Evolutionary conservation across 1,140 invertebrate species (phyloP), one percentile per base, ranked within the genome.

Genomic region (Alviniconcha marisindica): DNA sequence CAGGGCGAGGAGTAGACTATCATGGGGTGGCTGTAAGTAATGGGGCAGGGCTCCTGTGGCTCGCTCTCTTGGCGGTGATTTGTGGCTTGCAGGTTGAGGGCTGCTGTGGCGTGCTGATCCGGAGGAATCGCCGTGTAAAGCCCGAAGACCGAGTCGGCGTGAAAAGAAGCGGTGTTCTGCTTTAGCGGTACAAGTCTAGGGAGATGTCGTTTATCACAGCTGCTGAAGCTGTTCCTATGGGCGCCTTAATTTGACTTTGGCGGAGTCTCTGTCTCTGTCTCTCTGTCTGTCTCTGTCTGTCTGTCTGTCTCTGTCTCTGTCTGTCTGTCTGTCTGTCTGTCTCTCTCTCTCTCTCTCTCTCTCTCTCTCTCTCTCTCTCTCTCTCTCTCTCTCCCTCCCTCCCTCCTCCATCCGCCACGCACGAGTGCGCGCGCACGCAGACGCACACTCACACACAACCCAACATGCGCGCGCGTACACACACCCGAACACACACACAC

Each of bases 291-390:
- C 28, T 81, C 36, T 66, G 15, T 40, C 21, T 38, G 28, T 54
- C 40, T 78, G 44, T 78, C 2, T 81, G n/a, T 66, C 28, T 66
- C 78, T 66, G 0, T 66, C 60, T n/a, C 28, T 81, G 21, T 81
- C 0, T 56, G 14, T 48, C 33, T 73, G n/a, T 10, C 10, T 48
- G 3, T 51, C n/a, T 54, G 2, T 51, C 15, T 71, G 24, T 28
- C 69, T 81, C 48, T 73, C 40, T 42, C 40, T 73, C 71, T 73
- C 40, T 33, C 63, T 40, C 48, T 71, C 63, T 77, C 31, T 38
- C 60, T 77, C 33, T 60, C 48, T 2, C 54, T 42, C 36, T 48
- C 73, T 77, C 12, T 77, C 56, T 40, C n/a, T 77, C 33, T 38
- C 56, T 24, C 36, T 60, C 42, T 40, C 38, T 3, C 77, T 28